Conservation (phyloP, 1,140 invertebrate genomes). For the Aphelenchoides avenae region DNA sequence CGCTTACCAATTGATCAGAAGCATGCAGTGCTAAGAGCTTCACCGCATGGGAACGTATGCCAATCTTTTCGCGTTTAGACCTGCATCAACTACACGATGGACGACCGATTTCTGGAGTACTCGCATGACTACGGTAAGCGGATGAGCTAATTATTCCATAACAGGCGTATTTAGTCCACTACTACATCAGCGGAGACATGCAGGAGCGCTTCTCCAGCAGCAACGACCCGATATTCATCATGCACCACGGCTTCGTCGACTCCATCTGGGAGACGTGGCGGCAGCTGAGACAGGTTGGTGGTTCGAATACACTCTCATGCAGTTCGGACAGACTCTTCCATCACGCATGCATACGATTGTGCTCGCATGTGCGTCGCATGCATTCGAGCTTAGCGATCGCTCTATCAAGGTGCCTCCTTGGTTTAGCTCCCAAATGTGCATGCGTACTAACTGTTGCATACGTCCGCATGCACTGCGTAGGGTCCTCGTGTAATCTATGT, state of each 20-base stretch:
- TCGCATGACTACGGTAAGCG: slow-evolving; percentile 47
- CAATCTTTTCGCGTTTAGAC: slow-evolving; percentile 23
- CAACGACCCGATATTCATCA: slow-evolving; percentile 60
- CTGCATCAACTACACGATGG: slow-evolving; percentile 43
- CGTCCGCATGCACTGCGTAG: too few species aligned
- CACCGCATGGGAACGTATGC: neutral
- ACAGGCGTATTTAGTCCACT: slow-evolving; percentile 18
- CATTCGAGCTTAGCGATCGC: too few species aligned
- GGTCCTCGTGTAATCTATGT: too few species aligned
- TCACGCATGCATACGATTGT: too few species aligned
- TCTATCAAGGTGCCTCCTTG: too few species aligned
- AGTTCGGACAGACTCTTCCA: too few species aligned
- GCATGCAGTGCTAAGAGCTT: neutral
- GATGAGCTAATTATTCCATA: neutral
- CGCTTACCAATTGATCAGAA: too few species aligned
- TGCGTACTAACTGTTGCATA: too few species aligned
- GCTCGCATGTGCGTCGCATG: too few species aligned
- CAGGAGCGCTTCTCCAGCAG: slow-evolving; percentile 50
- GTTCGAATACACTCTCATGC: too few species aligned
- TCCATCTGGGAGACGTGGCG: slow-evolving; percentile 59
- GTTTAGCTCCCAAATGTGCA: too few species aligned
- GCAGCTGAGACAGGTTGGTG: slow-evolving; percentile 43
- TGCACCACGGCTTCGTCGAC: slow-evolving; percentile 59
- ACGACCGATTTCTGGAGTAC: slow-evolving; percentile 54
- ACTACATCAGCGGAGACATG: slow-evolving; percentile 59